Conservation (phyloP, 1,140 invertebrate genomes). For the Ceratitis capitata region DNA sequence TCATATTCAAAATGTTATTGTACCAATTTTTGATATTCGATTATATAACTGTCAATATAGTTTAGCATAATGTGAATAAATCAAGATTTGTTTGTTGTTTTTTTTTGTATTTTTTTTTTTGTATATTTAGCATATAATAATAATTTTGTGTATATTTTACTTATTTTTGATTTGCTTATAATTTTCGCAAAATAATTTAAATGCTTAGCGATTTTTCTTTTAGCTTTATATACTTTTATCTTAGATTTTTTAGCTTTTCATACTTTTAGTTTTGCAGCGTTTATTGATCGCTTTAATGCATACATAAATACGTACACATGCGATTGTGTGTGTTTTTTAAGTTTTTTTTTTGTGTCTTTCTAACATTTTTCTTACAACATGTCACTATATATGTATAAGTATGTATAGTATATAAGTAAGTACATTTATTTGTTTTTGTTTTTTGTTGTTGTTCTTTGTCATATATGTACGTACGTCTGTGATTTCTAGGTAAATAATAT, state of each 20-base stretch:
- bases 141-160: slow-evolving; percentile 36
- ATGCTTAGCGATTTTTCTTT: slow-evolving; percentile 16
- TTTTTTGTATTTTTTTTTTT: neutral
- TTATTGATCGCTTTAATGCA: neutral
- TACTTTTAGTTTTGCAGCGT: neutral
- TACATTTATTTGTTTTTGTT: neutral
- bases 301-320: slow-evolving; percentile 16
- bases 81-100: neutral
- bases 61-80: slow-evolving; percentile 27
- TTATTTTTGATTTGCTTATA: slow-evolving; percentile 11
- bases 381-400: neutral
- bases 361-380: neutral
- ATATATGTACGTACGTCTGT: neutral
- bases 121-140: slow-evolving; percentile 36
- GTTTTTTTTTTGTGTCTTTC: neutral
- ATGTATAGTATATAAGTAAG: neutral
- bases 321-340: neutral
- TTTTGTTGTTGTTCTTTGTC: neutral
- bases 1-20: too few species aligned
- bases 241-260: neutral
- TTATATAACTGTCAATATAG: neutral
- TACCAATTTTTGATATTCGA: too few species aligned
- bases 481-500: neutral
- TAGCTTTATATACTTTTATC: neutral
- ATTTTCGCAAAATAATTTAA: slow-evolving; percentile 27